Evolutionary conservation across 2,888 invertebrate species (phyloP).

Genomic region (Torymus auratus): DNA sequence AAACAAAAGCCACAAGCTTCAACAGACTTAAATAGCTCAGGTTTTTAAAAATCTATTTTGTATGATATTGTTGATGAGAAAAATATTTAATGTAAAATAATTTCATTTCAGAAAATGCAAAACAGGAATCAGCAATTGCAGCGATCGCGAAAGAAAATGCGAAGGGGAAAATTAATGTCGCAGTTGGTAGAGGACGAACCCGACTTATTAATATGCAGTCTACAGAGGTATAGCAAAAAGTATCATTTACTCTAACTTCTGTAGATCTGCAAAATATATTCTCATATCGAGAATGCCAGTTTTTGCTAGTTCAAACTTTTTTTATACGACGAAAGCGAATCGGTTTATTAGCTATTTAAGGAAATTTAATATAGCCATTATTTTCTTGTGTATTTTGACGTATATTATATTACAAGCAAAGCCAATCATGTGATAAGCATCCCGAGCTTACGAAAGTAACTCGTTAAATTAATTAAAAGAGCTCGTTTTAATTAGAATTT

Average conservation of each 20-base stretch:
- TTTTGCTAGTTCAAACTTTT: constrained; percentile 36
- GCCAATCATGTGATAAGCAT: constrained; percentile 29
- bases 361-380: constrained; percentile 28
- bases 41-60: constrained; percentile 57
- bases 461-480: constrained; percentile 26
- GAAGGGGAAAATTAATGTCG: constrained; percentile 62
- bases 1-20: constrained; percentile 58
- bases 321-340: constrained; percentile 7
- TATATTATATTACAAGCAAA: not conserved
- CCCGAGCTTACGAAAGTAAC: constrained; percentile 1
- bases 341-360: constrained; percentile 10
- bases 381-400: constrained; percentile 34
- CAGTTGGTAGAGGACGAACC: constrained; percentile 63
- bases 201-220: constrained; percentile 67
- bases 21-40: constrained; percentile 60
- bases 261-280: constrained; percentile 56
- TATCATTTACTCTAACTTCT: constrained; percentile 43
- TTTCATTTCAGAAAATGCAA: constrained; percentile 62
- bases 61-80: not conserved
- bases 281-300: constrained; percentile 1
- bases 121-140: constrained; percentile 65
- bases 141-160: constrained; percentile 66
- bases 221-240: constrained; percentile 72
- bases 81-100: not conserved
- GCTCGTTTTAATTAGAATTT: constrained; percentile 42